A percentile compares a stretch with the other conserved stretches of the same genome.
Evolutionary conservation across 2,113 vertebrate species (phyloP).

Genomic region (Colossoma macropomum): DNA sequence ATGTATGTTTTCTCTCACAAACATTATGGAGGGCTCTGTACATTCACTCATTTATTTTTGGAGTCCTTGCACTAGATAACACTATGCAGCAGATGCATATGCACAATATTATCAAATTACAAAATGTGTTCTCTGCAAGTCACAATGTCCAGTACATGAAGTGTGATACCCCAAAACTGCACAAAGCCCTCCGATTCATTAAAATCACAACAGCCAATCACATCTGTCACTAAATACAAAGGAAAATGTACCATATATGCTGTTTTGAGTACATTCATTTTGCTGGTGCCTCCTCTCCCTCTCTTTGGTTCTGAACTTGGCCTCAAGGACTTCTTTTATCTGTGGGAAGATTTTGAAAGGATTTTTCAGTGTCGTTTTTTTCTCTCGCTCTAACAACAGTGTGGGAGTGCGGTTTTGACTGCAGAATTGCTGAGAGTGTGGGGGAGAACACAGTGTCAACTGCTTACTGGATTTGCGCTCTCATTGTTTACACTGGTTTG

Average conservation of each 20-base stretch:
- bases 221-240: background rate
- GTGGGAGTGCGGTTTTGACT: conserved; percentile 9
- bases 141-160: no score
- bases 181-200: background rate
- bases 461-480: background rate
- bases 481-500: conserved; percentile 1
- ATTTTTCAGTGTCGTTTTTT: conserved; percentile 4
- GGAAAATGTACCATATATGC: background rate
- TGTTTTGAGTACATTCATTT: conserved; percentile 4
- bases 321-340: conserved; percentile 12
- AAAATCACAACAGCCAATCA: background rate
- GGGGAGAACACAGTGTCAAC: background rate
- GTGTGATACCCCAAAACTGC: background rate
- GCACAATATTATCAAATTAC: no score
- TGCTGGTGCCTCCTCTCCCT: background rate
- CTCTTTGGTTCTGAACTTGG: conserved; percentile 1
- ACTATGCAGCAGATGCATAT: background rate
- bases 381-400: conserved; percentile 1
- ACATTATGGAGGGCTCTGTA: background rate
- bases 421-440: conserved; percentile 2
- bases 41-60: background rate
- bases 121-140: no score
- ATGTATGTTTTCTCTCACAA: no score
- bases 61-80: background rate
- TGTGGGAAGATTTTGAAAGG: conserved; percentile 18